Conservation (phyloP, 2,797 vertebrate species). For the Anas capensis region DNA sequence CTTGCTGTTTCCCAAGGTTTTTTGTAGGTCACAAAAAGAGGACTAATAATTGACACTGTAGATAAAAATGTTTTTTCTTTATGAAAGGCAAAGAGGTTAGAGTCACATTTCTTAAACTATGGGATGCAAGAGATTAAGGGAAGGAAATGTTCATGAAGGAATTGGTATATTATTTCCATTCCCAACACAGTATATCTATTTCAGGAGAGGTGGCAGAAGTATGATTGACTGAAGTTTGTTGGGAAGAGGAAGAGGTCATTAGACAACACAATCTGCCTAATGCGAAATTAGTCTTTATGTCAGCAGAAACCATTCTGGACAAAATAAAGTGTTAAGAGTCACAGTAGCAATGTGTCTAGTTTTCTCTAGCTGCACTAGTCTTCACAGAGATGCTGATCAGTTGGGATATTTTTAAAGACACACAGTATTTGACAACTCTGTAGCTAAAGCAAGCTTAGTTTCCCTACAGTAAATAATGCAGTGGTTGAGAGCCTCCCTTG, state of each 20-base stretch:
- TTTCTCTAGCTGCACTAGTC: neutral
- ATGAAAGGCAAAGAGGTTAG: neutral
- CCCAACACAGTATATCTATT: neutral
- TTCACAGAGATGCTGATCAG: neutral
- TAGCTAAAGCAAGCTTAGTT: neutral
- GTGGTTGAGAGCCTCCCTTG: neutral
- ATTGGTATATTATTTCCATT: neutral
- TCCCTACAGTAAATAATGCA: neutral
- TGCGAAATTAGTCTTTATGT: neutral
- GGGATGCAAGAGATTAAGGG: neutral
- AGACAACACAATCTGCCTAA: neutral
- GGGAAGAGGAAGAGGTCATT: neutral
- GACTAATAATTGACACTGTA: neutral
- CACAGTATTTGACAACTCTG: neutral
- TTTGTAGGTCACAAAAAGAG: fast-evolving
- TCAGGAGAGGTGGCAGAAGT: neutral
- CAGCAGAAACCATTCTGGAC: conserved; percentile 2
- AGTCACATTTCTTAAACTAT: neutral
- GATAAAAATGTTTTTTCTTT: neutral
- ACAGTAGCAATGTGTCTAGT: neutral
- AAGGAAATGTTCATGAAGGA: neutral
- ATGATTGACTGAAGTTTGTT: neutral
- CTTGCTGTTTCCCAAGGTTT: neutral
- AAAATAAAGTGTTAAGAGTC: neutral
- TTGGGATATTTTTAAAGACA: neutral